These are phyloP conservation scores for Pristis pectinata DNA, from an alignment of 2,797 vertebrate species.

Conservation along the genomic window DNA sequence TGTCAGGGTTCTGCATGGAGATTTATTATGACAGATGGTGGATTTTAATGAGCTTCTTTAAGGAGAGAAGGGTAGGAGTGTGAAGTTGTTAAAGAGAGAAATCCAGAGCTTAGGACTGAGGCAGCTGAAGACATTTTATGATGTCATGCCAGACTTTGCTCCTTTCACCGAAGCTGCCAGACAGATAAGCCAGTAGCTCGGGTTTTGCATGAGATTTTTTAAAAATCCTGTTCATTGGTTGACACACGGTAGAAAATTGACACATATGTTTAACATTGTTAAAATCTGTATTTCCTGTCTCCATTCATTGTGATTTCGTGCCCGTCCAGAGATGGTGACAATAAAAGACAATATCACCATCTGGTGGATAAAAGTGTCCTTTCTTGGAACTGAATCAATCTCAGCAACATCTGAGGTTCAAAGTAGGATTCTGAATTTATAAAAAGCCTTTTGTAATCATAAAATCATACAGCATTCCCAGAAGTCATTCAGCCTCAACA, in stretches of 20 bases:
- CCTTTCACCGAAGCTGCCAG: not conserved
- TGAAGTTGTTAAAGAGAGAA: not conserved
- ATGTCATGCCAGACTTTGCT: not conserved
- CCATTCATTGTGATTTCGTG: not conserved
- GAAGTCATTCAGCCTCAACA: too few species aligned
- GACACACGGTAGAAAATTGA: not conserved
- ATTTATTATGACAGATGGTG: not conserved
- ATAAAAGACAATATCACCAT: not conserved
- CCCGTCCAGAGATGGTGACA: not conserved
- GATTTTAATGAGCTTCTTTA: not conserved
- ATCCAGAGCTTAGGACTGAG: not conserved
- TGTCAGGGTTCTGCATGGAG: not conserved
- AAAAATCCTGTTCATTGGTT: not conserved
- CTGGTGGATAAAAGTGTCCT: slow-evolving; percentile 3
- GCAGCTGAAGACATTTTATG: not conserved
- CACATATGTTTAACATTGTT: not conserved
- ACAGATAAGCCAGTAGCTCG: not conserved
- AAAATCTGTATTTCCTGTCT: not conserved
- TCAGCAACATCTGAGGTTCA: not conserved
- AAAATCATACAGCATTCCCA: too few species aligned
- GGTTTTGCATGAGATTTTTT: not conserved
- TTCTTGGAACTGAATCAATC: not conserved
- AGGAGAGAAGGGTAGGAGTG: not conserved
- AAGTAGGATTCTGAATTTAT: not conserved
- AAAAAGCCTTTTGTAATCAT: not conserved